Evolutionary conservation across 37 sponge, comb jelly and placozoan species (phyloP), one percentile per base, ranked within the genome.

Genomic region (Tethya wilhelma): DNA sequence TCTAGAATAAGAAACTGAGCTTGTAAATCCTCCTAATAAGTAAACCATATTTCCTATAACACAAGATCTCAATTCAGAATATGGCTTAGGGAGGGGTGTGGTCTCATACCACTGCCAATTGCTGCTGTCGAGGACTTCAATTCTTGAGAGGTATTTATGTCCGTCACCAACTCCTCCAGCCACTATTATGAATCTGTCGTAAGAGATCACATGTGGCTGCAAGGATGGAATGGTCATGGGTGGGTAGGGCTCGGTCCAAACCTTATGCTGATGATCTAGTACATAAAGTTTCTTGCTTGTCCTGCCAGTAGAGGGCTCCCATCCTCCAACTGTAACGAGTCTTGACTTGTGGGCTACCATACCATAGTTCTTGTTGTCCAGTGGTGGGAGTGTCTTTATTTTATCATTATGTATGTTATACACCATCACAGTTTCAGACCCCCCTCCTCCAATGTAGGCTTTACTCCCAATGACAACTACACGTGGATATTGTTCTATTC

Each of bases 221-320:
- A 5, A 78, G 28, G 49, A 46, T 44, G 66, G 66, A 33, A 46
- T 78, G 37, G 78, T 65, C 66, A 78, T 64, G 4, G 34, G 38
- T 43, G 78, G 78, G 59, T 78, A 78, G 37, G 78, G 78, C 32
- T 63, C 36, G 46, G 30, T 37, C 78, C 78, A 78, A n/a, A n/a
- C n/a, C n/a, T n/a, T n/a, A n/a, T n/a, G n/a, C n/a, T n/a, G n/a
- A n/a, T n/a, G n/a, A n/a, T n/a, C n/a, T n/a, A n/a, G n/a, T n/a
- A n/a, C n/a, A n/a, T n/a, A n/a, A n/a, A n/a, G n/a, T n/a, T n/a
- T n/a, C n/a, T n/a, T n/a, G n/a, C n/a, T n/a, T n/a, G n/a, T n/a
- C n/a, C n/a, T n/a, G n/a, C n/a, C n/a, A n/a, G n/a, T n/a, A n/a
- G n/a, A n/a, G n/a, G n/a, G n/a, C n/a, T n/a, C n/a, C n/a, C n/a